Percentiles rank a stretch among this genome's conserved stretches.
Evolutionary conservation across 2,797 vertebrate genomes (phyloP).

Genomic region (Kryptolebias ocellatus): DNA sequence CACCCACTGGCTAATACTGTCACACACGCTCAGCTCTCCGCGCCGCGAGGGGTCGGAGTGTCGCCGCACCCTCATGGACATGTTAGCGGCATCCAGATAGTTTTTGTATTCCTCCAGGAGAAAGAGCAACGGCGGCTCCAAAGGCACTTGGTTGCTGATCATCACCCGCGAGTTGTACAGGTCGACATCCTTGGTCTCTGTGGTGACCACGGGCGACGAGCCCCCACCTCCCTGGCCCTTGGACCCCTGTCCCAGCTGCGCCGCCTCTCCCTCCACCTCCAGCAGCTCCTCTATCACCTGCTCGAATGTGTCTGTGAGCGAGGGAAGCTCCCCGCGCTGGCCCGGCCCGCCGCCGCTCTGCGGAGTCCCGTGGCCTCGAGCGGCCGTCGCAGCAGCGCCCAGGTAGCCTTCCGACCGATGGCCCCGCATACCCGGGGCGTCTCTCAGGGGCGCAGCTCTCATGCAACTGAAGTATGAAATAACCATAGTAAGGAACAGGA

Average conservation of each 20-base stretch:
- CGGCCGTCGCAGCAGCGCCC: slow-evolving; percentile 86
- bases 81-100: slow-evolving; percentile 98
- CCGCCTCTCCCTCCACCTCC: slow-evolving; percentile 89
- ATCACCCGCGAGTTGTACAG: slow-evolving; percentile 96
- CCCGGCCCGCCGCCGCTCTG: slow-evolving; percentile 87
- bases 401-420: slow-evolving; percentile 95
- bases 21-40: slow-evolving; percentile 97
- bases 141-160: slow-evolving; percentile 99
- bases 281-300: slow-evolving; percentile 99
- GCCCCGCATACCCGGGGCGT: slow-evolving; percentile 90
- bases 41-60: slow-evolving; percentile 97
- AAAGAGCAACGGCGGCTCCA: slow-evolving; percentile 99
- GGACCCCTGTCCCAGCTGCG: slow-evolving; percentile 79
- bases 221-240: slow-evolving; percentile 86
- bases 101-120: slow-evolving; percentile 99
- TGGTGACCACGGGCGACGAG: slow-evolving; percentile 67
- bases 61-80: slow-evolving; percentile 98
- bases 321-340: slow-evolving; percentile 85
- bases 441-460: slow-evolving; percentile 99
- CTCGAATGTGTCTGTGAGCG: slow-evolving; percentile 95
- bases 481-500: slow-evolving; percentile 99
- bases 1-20: slow-evolving; percentile 99
- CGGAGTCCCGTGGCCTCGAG: slow-evolving; percentile 92
- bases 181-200: slow-evolving; percentile 95
- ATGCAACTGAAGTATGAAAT: slow-evolving; percentile 99